Evolutionary conservation across 2,888 invertebrate species (phyloP).

Genomic region (Eudemis profundana): DNA sequence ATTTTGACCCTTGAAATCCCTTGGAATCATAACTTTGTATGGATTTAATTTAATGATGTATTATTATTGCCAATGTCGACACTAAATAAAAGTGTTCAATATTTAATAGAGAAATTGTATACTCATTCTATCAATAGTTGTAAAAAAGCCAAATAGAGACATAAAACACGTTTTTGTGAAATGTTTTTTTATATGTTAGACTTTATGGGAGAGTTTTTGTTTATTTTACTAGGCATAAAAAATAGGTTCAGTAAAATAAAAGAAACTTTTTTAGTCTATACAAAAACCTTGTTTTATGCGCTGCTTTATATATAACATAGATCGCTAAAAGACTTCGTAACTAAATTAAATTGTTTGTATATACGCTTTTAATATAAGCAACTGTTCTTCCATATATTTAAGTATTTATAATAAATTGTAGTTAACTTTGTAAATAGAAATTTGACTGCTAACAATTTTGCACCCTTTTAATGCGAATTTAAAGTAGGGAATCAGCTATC

Average conservation of each 20-base stretch:
- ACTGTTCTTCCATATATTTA: slow-evolving; percentile 39
- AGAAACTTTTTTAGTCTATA: no score
- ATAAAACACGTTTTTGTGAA: not conserved
- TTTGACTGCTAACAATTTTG: slow-evolving; percentile 6
- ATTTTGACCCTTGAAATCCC: no score
- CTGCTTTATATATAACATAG: not conserved
- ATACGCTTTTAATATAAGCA: slow-evolving; percentile 59
- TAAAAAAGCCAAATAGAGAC: not conserved
- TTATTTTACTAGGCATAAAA: no score
- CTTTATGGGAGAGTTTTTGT: no score
- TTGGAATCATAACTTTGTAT: no score
- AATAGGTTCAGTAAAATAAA: no score
- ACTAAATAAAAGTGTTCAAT: not conserved
- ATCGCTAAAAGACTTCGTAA: slow-evolving; percentile 16
- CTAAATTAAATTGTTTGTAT: slow-evolving; percentile 47
- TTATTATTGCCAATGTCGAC: not conserved
- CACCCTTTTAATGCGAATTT: not conserved
- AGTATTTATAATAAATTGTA: slow-evolving; percentile 13
- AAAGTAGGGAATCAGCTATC: slow-evolving; percentile 19
- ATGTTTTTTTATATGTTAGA: not conserved
- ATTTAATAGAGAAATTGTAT: slow-evolving; percentile 15
- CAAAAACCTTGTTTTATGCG: no score
- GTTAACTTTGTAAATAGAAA: slow-evolving; percentile 7
- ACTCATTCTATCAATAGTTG: slow-evolving; percentile 1
- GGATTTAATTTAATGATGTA: no score